Evolutionary conservation across 2,113 vertebrate species (phyloP).

Genomic region (Columba livia): DNA sequence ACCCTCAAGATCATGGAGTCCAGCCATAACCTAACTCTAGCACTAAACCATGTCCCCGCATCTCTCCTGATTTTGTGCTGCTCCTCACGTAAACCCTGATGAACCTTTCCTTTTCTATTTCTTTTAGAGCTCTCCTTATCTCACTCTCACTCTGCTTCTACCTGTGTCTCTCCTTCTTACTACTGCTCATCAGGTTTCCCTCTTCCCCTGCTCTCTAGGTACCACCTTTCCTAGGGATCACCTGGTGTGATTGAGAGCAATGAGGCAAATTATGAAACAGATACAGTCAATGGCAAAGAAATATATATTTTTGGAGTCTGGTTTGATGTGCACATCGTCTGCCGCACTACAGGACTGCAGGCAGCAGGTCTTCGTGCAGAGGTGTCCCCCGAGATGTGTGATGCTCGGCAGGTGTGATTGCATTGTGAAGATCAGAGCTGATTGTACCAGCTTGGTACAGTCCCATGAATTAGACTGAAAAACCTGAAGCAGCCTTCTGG

Average conservation of each 20-base stretch:
- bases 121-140: neutral
- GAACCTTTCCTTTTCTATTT: neutral
- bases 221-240: neutral
- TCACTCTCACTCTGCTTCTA: neutral
- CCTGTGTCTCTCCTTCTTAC: neutral
- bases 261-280: neutral
- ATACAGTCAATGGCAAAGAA: rapidly evolving
- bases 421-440: neutral
- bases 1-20: no score
- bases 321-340: rapidly evolving
- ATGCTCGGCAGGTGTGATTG: neutral
- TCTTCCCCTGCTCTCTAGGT: neutral
- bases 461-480: neutral
- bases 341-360: neutral
- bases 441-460: neutral
- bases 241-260: rapidly evolving
- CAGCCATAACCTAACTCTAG: no score
- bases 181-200: neutral
- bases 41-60: neutral
- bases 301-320: neutral
- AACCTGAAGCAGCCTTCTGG: neutral
- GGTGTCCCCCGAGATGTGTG: neutral
- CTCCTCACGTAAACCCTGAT: neutral
- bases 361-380: neutral
- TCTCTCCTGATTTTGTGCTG: neutral